phyloP scores from a whole-genome alignment of 1,140 invertebrate genomes.

The Epicauta chinensis region DNA sequence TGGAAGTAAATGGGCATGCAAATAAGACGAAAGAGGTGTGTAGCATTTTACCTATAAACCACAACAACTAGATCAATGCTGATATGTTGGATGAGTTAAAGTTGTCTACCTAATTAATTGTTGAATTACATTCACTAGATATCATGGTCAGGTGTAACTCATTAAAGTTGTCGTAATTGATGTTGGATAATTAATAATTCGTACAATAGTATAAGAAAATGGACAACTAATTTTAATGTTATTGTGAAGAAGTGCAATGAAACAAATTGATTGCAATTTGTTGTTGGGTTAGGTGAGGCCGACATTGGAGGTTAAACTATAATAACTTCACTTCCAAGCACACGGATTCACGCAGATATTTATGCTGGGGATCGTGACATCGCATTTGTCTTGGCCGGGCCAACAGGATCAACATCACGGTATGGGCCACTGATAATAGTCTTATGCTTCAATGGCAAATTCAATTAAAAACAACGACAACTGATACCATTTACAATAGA shows the following conservation, averaged over 20 bases:
- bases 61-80: conserved; percentile 25
- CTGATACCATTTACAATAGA: too few species aligned
- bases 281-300: conserved; percentile 30
- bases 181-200: too few species aligned
- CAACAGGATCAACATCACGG: conserved; percentile 14
- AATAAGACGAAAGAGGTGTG: conserved; percentile 26
- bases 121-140: neutral
- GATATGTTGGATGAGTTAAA: neutral
- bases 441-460: conserved; percentile 17
- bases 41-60: conserved; percentile 25
- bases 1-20: conserved; percentile 30
- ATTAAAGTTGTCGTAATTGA: too few species aligned
- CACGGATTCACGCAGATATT: conserved; percentile 29
- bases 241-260: conserved; percentile 30
- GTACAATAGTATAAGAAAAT: too few species aligned
- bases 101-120: conserved; percentile 18
- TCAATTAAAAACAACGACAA: conserved; percentile 20
- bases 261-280: conserved; percentile 35
- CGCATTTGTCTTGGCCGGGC: conserved; percentile 29
- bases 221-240: conserved; percentile 16
- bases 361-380: conserved; percentile 34
- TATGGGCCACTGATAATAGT: conserved; percentile 15
- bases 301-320: conserved; percentile 30
- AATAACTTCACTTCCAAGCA: conserved; percentile 34
- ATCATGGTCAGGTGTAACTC: neutral